Evolutionary conservation across 2,888 invertebrate genomes (phyloP).

Genomic region (Ischnus inquisitorius): DNA sequence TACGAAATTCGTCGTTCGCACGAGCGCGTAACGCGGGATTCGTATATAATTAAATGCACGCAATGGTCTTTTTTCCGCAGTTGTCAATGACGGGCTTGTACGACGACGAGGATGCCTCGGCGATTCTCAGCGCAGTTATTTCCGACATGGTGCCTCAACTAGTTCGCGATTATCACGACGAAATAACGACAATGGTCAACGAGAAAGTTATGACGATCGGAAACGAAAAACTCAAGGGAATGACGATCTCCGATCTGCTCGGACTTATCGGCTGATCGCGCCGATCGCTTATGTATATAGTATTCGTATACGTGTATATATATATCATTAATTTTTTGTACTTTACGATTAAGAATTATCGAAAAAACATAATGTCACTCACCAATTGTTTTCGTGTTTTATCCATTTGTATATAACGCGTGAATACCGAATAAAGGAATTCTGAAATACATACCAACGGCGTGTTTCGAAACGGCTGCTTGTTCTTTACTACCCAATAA

Average conservation of each 20-base stretch:
- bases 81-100: conserved; percentile 73
- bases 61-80: conserved; percentile 43
- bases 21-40: too few relatives aligned
- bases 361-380: not conserved
- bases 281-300: not conserved
- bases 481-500: not conserved
- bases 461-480: not conserved
- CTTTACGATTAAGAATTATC: too few relatives aligned
- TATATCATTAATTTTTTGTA: not conserved
- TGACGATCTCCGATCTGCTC: conserved; percentile 64
- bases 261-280: conserved; percentile 57
- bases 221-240: conserved; percentile 67
- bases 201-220: not conserved
- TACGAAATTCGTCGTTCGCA: not conserved
- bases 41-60: not conserved
- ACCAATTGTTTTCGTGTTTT: not conserved
- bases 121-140: conserved; percentile 69
- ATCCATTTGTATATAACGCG: not conserved
- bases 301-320: not conserved
- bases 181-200: conserved; percentile 50
- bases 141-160: conserved; percentile 72
- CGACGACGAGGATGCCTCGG: conserved; percentile 73
- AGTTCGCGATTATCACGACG: conserved; percentile 72
- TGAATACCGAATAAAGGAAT: conserved; percentile 1
- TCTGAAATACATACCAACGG: not conserved